phyloP scores from a whole-genome alignment of 2,113 vertebrate species.

The Oncorhynchus keta region DNA sequence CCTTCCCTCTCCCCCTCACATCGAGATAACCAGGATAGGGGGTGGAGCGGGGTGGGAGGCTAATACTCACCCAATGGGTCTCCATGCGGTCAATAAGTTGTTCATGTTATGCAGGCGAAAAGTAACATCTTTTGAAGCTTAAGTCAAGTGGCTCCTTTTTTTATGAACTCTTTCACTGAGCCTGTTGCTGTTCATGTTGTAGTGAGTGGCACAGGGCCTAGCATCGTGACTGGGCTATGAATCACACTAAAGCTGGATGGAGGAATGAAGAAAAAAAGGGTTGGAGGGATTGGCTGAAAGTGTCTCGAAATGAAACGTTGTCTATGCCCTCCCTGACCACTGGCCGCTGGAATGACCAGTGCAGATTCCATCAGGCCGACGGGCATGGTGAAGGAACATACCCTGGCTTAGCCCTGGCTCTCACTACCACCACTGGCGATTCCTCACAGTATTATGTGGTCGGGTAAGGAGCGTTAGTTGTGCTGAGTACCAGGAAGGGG shows the following conservation, averaged over 20 bases:
- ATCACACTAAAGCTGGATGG: background rate
- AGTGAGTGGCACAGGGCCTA: no score
- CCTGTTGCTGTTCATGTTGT: no score
- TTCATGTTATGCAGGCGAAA: constrained; percentile 61
- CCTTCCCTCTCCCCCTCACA: constrained; percentile 18
- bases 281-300: background rate
- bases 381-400: constrained; percentile 5
- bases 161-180: background rate
- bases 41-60: constrained; percentile 7
- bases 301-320: constrained; percentile 6
- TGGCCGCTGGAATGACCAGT: constrained; percentile 29
- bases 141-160: constrained; percentile 8
- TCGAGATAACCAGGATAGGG: constrained; percentile 49
- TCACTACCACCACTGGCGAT: constrained; percentile 26
- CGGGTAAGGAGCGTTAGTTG: constrained; percentile 41
- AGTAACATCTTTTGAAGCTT: constrained; percentile 50
- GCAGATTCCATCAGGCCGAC: constrained; percentile 29
- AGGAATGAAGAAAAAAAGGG: background rate
- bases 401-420: constrained; percentile 13
- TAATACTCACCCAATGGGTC: constrained; percentile 35
- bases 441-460: constrained; percentile 36
- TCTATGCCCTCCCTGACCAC: no score
- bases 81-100: constrained; percentile 51
- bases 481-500: constrained; percentile 30
- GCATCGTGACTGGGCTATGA: background rate